Evolutionary conservation across 2,797 vertebrate genomes (phyloP).

Genomic region (Platyrinchus mystaceus): DNA sequence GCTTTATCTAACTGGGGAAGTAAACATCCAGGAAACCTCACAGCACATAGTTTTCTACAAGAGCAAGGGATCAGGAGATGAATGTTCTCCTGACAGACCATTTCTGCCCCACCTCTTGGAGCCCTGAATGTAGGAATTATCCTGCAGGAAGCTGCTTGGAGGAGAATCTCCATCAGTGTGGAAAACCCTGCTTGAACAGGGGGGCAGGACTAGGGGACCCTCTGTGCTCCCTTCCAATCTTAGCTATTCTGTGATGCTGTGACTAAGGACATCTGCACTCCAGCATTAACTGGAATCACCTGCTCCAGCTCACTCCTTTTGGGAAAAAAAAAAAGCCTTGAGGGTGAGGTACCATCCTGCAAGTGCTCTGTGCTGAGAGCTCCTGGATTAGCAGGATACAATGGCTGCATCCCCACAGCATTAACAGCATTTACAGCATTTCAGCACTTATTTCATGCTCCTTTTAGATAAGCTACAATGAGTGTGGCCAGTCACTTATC

Average conservation of each 20-base stretch:
- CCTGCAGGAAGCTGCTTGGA: background rate
- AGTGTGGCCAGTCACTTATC: background rate
- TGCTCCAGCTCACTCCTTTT: background rate
- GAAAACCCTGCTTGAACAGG: background rate
- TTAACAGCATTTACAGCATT: background rate
- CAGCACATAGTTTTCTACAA: background rate
- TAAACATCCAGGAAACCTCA: accelerated
- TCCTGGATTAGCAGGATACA: background rate
- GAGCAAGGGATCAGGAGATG: background rate
- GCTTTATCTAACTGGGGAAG: background rate
- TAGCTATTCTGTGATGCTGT: background rate
- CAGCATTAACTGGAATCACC: background rate
- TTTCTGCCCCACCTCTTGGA: background rate
- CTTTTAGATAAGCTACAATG: background rate
- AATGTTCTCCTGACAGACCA: background rate
- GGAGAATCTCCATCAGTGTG: background rate
- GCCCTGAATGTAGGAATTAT: accelerated
- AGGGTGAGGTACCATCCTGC: background rate
- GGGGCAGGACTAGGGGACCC: background rate
- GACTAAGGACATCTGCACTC: background rate
- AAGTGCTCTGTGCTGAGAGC: background rate
- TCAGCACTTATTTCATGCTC: background rate
- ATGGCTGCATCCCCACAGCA: background rate
- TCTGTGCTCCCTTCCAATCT: background rate
- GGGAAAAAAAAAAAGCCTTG: background rate